Conservation (phyloP, 2,113 vertebrate genomes). For the Coreoperca whiteheadi region DNA sequence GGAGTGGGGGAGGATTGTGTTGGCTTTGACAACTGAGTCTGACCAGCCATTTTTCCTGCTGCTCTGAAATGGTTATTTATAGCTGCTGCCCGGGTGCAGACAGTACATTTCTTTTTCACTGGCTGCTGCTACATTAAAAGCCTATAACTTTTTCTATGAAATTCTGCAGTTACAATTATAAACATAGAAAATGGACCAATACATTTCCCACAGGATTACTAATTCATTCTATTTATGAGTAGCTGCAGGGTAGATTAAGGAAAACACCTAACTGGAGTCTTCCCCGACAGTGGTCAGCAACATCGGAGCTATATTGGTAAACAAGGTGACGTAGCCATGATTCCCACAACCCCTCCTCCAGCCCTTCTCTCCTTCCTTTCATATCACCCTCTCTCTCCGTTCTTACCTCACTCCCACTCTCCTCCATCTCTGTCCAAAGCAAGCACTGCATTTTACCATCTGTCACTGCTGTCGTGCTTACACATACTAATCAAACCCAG, state of each 20-base stretch:
- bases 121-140: slow-evolving; percentile 31
- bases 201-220: background rate
- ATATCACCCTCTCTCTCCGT: slow-evolving; percentile 25
- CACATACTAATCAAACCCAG: slow-evolving; percentile 72
- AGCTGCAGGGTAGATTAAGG: slow-evolving; percentile 11
- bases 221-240: background rate
- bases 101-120: slow-evolving; percentile 37
- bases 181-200: background rate
- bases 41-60: slow-evolving; percentile 60
- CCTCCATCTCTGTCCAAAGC: slow-evolving; percentile 64
- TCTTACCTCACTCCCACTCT: slow-evolving; percentile 62
- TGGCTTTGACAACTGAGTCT: slow-evolving; percentile 62
- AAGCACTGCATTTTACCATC: slow-evolving; percentile 80
- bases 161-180: slow-evolving; percentile 2
- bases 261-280: slow-evolving; percentile 48
- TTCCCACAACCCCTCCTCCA: slow-evolving; percentile 56
- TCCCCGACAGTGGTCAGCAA: slow-evolving; percentile 70
- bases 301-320: slow-evolving; percentile 77
- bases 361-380: slow-evolving; percentile 21
- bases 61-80: slow-evolving; percentile 73
- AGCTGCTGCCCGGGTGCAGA: slow-evolving; percentile 54
- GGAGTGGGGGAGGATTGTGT: slow-evolving; percentile 48
- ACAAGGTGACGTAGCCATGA: slow-evolving; percentile 60
- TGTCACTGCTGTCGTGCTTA: slow-evolving; percentile 74
- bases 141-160: background rate